Base-by-base conservation (phyloP, 2,888 invertebrate genomes). In the Macrophya alboannulata region DNA sequence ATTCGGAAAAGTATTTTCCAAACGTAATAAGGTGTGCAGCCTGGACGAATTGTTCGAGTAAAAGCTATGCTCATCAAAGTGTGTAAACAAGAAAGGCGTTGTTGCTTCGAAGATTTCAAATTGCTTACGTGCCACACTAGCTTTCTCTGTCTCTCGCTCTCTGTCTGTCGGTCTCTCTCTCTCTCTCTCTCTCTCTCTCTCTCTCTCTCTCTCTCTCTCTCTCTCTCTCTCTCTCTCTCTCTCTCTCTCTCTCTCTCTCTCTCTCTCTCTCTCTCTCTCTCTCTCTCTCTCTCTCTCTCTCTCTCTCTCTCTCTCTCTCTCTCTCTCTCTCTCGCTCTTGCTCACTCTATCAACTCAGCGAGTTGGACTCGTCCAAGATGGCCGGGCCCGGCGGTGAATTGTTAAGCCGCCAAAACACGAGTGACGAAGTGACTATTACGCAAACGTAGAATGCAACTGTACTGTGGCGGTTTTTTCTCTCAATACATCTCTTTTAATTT, bases 281-380 rank as follows among this genome's bases (percentile, higher is more conserved):
- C 59, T 59, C 9, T 59, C 68, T 68, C 68, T 68, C 25, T 68
- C 37, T 37, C 25, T 10, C n/a, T 17, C 6, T 17, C 43, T 31
- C 4, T 43, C 43, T 43, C 43, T 62, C 21, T 21, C 25, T 62
- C n/a, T 21, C 25, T 62, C n/a, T 21, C 25, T 55, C n/a, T 62
- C 25, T 9, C 62, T 5, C n/a, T 21, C 62, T 21, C 12, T 62
- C 68, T 37, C 68, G 5, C 25, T 71, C 25, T 45, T 21, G 43
- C 45, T 45, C 21, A 40, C 87, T 86, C 86, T 43, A 9, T 43
- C 2, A 74, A 74, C 72, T 89, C 88, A 88, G 88, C 89, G 89
- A 89, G 92, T 89, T 93, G 93, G 92, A 93, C 93, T 93, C 92
- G 93, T 92, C 93, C 93, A 93, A 93, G 86, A 92, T 93, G 93